Conservation (phyloP, 2,888 invertebrate genomes). For the Hoplodrina blanda region DNA sequence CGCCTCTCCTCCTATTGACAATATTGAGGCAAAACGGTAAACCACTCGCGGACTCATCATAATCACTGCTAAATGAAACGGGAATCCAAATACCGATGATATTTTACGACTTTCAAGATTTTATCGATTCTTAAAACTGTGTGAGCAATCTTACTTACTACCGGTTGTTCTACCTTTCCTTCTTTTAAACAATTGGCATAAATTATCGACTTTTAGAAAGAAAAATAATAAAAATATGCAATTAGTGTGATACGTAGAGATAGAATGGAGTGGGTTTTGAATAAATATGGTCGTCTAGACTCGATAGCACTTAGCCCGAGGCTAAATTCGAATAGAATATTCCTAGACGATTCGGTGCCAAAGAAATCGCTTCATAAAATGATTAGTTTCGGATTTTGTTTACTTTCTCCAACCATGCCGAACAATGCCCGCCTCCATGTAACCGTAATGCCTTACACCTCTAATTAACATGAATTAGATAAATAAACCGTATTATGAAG, state of each 20-base stretch:
- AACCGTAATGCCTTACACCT: too few relatives aligned
- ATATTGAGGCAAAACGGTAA: conserved; percentile 56
- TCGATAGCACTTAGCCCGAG: background rate
- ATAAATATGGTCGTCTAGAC: background rate
- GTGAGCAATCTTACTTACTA: background rate
- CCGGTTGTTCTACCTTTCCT: conserved; percentile 2
- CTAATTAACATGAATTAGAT: too few relatives aligned
- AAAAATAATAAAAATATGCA: conserved; percentile 1
- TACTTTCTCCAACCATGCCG: conserved; percentile 8
- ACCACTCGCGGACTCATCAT: conserved; percentile 41
- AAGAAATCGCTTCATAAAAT: background rate
- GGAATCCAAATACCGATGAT: conserved; percentile 20
- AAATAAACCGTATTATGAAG: background rate
- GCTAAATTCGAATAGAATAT: conserved; percentile 7
- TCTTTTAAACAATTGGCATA: background rate
- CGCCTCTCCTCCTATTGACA: conserved; percentile 39
- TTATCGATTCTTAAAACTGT: conserved; percentile 3
- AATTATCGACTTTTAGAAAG: background rate
- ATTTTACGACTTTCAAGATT: conserved; percentile 7
- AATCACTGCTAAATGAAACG: conserved; percentile 44
- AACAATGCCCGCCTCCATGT: background rate
- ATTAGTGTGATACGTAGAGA: background rate
- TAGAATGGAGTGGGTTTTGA: conserved; percentile 6
- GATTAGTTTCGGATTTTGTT: conserved; percentile 4
- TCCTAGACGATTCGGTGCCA: conserved; percentile 5